A percentile compares a stretch with the other conserved stretches of the same genome.
Conservation (phyloP, 2,888 invertebrate species). For the Eristalis arbustorum region DNA sequence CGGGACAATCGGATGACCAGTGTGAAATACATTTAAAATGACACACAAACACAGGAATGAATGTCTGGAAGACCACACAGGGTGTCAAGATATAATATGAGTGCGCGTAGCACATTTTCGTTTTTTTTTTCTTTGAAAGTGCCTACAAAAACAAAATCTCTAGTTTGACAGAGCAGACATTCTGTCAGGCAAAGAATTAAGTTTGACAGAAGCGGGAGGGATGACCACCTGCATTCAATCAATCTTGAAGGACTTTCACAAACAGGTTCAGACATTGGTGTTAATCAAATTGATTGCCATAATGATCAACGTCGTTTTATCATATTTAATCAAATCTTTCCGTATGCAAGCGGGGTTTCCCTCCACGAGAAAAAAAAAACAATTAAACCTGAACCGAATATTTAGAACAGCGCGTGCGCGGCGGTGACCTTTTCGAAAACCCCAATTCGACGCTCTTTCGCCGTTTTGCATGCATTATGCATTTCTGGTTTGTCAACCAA, state of each 20-base stretch:
- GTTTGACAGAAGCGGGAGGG: background rate
- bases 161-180: background rate
- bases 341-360: no score
- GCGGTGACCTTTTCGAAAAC: constrained; percentile 26
- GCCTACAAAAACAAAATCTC: background rate
- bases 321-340: constrained; percentile 7
- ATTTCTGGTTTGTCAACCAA: constrained; percentile 29
- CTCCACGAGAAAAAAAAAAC: background rate
- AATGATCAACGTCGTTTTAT: constrained; percentile 2
- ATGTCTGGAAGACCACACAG: no score
- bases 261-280: background rate
- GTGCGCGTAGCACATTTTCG: no score
- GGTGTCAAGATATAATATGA: no score
- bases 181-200: background rate
- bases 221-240: background rate
- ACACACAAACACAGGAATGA: no score
- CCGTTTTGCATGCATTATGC: constrained; percentile 29
- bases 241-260: background rate
- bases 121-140: no score
- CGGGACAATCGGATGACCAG: no score
- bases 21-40: no score
- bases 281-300: background rate
- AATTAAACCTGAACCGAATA: background rate
- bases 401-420: constrained; percentile 20
- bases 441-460: background rate